Conservation (phyloP, 2,888 invertebrate genomes). For the Biston betularia region DNA sequence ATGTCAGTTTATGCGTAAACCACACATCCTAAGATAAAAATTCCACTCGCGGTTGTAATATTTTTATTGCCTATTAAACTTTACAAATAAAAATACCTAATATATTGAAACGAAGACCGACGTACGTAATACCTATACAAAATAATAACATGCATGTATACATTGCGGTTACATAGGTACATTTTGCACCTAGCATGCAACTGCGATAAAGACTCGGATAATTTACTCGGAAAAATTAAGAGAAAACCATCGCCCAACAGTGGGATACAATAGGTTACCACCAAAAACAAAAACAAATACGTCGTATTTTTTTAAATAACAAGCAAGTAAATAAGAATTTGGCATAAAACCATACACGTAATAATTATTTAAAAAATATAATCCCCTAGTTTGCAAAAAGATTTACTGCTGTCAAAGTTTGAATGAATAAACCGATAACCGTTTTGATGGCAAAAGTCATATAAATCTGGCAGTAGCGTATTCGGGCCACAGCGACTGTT, state of each 20-base stretch:
- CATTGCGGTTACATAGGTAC: neutral
- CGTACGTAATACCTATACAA: neutral
- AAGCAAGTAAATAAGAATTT: neutral
- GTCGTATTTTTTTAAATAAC: no score
- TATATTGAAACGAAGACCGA: neutral
- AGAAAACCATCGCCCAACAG: no score
- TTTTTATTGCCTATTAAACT: conserved; percentile 37
- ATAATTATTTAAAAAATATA: no score
- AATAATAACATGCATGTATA: neutral
- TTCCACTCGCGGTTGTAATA: conserved; percentile 41
- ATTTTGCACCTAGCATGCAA: no score
- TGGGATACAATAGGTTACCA: no score
- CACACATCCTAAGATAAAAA: conserved; percentile 41
- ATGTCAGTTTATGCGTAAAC: conserved; percentile 36
- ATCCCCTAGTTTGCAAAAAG: no score
- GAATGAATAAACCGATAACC: neutral
- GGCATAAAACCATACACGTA: neutral
- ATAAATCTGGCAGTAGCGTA: conserved; percentile 67
- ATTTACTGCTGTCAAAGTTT: no score
- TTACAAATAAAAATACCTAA: conserved; percentile 32
- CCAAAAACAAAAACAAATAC: no score
- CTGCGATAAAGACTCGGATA: no score
- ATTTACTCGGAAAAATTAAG: no score
- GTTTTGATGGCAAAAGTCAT: conserved; percentile 56
- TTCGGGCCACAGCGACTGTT: conserved; percentile 68